These are phyloP conservation scores for Sylvilagus floridanus DNA, from an alignment of 2,797 vertebrate genomes.

Conservation along the genomic window DNA sequence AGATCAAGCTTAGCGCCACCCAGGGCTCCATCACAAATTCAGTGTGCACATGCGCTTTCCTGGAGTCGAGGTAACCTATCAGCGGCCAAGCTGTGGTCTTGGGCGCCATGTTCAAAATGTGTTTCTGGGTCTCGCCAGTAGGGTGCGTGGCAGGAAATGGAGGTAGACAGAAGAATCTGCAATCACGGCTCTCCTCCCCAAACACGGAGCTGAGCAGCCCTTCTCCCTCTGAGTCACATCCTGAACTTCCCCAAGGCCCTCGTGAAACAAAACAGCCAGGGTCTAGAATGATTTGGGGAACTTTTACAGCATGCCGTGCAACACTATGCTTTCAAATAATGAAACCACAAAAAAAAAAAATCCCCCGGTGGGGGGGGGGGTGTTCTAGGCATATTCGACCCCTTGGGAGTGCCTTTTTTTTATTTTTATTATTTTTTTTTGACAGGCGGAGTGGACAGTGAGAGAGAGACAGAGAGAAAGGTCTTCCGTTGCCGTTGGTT, in stretches of 20 bases:
- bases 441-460: too few species aligned
- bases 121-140: not conserved
- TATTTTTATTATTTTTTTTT: too few species aligned
- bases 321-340: conserved; percentile 59
- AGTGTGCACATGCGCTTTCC: too few species aligned
- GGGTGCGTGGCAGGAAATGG: not conserved
- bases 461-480: too few species aligned
- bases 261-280: conserved; percentile 58
- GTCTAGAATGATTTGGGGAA: conserved; percentile 64
- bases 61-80: too few species aligned
- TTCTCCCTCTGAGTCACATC: conserved; percentile 46
- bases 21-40: too few species aligned
- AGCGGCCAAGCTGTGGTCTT: not conserved
- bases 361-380: not conserved
- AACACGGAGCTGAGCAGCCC: conserved; percentile 19
- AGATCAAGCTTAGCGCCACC: too few species aligned
- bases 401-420: conserved; percentile 59
- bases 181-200: not conserved
- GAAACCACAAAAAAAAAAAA: conserved; percentile 67
- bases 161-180: conserved; percentile 9
- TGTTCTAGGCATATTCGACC: conserved; percentile 64
- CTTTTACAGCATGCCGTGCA: not conserved
- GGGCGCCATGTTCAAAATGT: not conserved
- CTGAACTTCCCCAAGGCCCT: conserved; percentile 64
- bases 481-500: too few species aligned